Conservation (phyloP, 2,113 vertebrate genomes). For the Rafetus swinhoei region DNA sequence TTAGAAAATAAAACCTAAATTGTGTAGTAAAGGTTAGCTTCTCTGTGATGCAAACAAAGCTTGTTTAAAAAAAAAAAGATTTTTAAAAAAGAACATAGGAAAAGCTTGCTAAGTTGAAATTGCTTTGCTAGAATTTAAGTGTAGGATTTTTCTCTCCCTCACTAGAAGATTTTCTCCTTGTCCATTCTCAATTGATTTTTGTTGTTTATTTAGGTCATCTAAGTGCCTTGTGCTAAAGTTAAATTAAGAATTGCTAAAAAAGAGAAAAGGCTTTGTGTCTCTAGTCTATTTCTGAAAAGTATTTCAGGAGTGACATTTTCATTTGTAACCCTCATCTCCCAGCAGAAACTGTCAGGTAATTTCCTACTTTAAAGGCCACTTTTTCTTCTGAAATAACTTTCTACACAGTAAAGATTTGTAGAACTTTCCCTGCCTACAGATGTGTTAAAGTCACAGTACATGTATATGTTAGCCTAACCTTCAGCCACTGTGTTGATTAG, state of each 20-base stretch:
- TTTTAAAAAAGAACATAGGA: not conserved
- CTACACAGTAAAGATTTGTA: not conserved
- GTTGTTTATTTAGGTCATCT: slow-evolving; percentile 28
- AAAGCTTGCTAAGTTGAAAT: not conserved
- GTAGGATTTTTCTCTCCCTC: not conserved
- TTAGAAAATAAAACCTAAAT: not conserved
- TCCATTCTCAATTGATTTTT: not conserved
- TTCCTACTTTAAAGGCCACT: slow-evolving; percentile 30
- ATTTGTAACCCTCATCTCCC: not conserved
- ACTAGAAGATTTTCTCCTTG: not conserved
- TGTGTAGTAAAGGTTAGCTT: not conserved
- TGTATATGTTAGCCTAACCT: slow-evolving; percentile 49
- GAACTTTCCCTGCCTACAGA: slow-evolving; percentile 15
- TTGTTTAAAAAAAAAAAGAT: not conserved
- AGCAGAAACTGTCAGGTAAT: slow-evolving; percentile 7
- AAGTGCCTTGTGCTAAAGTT: slow-evolving; percentile 15
- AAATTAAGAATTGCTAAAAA: slow-evolving; percentile 27
- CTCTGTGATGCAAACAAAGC: not conserved
- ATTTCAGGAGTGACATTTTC: slow-evolving; percentile 26
- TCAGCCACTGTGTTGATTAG: slow-evolving; percentile 47
- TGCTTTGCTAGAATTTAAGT: slow-evolving; percentile 5
- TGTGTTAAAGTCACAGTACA: slow-evolving; percentile 36
- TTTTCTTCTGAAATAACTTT: slow-evolving; percentile 42
- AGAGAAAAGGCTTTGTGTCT: not conserved
- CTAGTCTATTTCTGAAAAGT: not conserved